Evolutionary conservation across 2,113 vertebrate species (phyloP).

Genomic region (Marmota flaviventris): DNA sequence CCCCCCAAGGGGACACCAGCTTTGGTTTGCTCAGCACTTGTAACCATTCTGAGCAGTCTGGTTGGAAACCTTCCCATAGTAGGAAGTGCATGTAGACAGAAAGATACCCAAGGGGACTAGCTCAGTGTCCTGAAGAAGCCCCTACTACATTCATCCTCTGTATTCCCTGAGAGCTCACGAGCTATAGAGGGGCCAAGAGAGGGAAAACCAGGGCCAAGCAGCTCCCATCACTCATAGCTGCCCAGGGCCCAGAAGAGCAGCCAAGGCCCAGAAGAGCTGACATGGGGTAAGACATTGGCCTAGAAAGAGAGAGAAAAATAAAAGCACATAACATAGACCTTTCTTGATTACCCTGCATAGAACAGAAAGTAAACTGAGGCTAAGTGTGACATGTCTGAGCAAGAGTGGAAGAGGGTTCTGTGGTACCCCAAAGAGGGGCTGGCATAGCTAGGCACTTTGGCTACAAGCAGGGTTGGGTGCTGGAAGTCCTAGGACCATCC

Average conservation of each 20-base stretch:
- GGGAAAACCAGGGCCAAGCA: rapidly evolving
- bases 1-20: not conserved
- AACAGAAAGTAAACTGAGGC: not conserved
- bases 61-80: not conserved
- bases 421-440: not conserved
- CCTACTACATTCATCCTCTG: not conserved
- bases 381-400: not conserved
- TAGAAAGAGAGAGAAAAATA: not conserved
- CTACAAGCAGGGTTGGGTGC: rapidly evolving
- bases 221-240: no score
- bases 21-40: not conserved
- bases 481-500: not conserved
- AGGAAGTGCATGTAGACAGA: not conserved
- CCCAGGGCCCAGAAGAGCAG: not conserved
- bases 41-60: no score
- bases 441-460: not conserved
- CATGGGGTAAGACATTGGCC: not conserved
- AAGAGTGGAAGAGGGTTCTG: no score
- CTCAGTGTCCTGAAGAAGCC: not conserved
- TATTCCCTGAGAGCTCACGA: not conserved
- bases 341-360: not conserved
- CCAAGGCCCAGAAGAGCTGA: not conserved
- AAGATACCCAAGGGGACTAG: no score
- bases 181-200: not conserved
- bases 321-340: not conserved